phyloP scores from a whole-genome alignment of 1,140 invertebrate species.

The Bombus waltoni region DNA sequence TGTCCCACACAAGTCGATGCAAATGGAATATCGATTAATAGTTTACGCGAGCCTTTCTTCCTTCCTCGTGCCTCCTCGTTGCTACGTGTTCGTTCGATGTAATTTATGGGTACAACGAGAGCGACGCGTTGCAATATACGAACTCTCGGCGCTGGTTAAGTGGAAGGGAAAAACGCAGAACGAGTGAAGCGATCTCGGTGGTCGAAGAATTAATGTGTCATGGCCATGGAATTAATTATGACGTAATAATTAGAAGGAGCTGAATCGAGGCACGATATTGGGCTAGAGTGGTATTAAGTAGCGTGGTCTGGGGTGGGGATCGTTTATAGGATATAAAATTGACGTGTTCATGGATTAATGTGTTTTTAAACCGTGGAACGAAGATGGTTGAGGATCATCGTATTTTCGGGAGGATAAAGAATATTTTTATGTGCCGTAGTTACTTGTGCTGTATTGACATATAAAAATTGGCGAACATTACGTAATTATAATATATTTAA shows the following conservation, averaged over 20 bases:
- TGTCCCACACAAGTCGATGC: constrained; percentile 15
- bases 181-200: not conserved
- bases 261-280: not conserved
- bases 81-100: not conserved
- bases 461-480: not conserved
- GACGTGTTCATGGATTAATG: not conserved
- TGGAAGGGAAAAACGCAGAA: not conserved
- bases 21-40: constrained; percentile 51
- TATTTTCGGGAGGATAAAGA: not conserved
- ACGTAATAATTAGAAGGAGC: not conserved
- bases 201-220: constrained; percentile 8
- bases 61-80: not conserved
- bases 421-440: not conserved
- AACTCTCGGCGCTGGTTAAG: not conserved
- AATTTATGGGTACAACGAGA: constrained; percentile 30
- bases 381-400: not conserved
- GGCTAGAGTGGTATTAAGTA: no score
- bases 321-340: not conserved
- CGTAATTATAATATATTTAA: not conserved
- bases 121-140: not conserved
- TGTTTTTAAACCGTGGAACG: not conserved
- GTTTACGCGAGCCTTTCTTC: not conserved
- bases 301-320: not conserved
- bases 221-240: not conserved
- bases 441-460: no score